These are phyloP conservation scores for Hemaris fuciformis DNA, from an alignment of 2,888 invertebrate genomes.

Conservation along the genomic window DNA sequence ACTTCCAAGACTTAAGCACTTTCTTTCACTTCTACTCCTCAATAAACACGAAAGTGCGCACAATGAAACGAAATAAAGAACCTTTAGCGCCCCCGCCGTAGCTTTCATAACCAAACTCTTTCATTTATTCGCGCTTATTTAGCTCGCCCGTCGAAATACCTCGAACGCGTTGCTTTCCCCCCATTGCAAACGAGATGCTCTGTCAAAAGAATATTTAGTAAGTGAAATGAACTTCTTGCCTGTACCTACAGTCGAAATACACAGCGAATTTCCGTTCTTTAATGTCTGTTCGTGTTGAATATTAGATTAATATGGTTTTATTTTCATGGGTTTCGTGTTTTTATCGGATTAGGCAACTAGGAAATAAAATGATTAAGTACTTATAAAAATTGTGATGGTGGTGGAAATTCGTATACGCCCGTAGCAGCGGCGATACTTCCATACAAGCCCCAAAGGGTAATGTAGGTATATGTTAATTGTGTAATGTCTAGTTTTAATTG, in stretches of 20 bases:
- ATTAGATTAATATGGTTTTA: background rate
- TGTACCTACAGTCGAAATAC: background rate
- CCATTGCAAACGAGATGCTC: slow-evolving; percentile 3
- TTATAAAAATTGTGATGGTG: no score
- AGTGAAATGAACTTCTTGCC: slow-evolving; percentile 9
- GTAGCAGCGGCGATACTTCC: no score
- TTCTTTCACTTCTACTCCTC: background rate
- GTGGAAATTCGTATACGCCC: no score
- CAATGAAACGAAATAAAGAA: background rate
- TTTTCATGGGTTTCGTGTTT: background rate
- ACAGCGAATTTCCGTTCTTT: background rate
- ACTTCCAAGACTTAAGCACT: background rate
- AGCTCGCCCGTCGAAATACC: background rate
- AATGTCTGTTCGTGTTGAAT: background rate
- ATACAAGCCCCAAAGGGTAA: no score
- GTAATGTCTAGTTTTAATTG: no score
- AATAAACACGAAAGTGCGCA: background rate
- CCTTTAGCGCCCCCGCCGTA: background rate
- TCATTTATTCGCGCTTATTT: slow-evolving; percentile 12
- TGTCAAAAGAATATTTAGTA: slow-evolving; percentile 14
- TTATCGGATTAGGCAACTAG: no score
- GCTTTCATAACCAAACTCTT: slow-evolving; percentile 6
- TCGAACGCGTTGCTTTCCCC: slow-evolving; percentile 4
- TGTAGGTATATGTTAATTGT: no score
- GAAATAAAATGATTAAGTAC: no score